Evolutionary conservation across 2,888 invertebrate genomes (phyloP).

Genomic region (Amorpha juglandis): DNA sequence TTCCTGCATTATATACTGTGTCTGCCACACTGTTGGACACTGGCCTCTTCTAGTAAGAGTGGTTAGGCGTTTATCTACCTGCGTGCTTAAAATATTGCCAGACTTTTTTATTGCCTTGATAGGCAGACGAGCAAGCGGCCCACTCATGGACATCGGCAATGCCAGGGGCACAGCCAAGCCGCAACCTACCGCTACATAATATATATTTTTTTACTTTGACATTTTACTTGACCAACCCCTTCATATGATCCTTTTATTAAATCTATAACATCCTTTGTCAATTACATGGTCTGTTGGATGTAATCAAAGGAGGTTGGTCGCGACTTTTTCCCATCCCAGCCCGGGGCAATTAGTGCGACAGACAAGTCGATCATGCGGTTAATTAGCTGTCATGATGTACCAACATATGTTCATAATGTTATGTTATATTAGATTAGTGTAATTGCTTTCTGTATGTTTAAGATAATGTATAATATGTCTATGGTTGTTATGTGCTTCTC

Average conservation of each 20-base stretch:
- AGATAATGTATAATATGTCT: background rate
- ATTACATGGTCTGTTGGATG: slow-evolving; percentile 19
- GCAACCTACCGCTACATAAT: too few species aligned
- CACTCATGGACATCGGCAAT: too few species aligned
- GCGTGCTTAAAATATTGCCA: too few species aligned
- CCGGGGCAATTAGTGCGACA: slow-evolving; percentile 28
- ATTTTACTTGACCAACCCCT: background rate
- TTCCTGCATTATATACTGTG: too few species aligned
- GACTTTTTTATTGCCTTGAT: too few species aligned
- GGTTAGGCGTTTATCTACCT: too few species aligned
- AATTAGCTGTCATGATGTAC: slow-evolving; percentile 28
- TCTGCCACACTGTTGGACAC: too few species aligned
- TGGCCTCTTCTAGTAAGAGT: too few species aligned
- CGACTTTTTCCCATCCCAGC: slow-evolving; percentile 24
- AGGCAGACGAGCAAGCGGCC: too few species aligned
- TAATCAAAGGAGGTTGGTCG: slow-evolving; percentile 23
- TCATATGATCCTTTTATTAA: background rate
- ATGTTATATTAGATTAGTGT: slow-evolving; percentile 9
- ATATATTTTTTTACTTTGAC: too few species aligned
- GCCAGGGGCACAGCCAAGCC: too few species aligned
- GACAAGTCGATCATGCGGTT: slow-evolving; percentile 28
- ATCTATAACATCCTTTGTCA: slow-evolving; percentile 8
- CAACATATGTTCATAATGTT: slow-evolving; percentile 4
- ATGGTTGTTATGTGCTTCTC: too few species aligned
- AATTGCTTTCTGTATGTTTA: slow-evolving; percentile 4